phyloP scores from a whole-genome alignment of 2,113 vertebrate genomes.

The Dryoscopus gambensis region DNA sequence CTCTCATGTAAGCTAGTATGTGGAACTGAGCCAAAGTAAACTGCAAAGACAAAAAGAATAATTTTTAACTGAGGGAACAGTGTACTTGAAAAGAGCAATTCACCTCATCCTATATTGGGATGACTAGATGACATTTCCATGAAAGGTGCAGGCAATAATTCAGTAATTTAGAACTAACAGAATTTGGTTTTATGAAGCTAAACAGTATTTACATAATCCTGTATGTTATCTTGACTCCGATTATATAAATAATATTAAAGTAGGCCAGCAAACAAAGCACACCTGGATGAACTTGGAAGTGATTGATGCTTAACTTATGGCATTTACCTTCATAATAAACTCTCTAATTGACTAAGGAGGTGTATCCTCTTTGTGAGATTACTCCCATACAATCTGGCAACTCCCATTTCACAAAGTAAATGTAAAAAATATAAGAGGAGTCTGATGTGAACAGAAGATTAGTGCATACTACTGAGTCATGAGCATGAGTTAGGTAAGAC shows the following conservation, averaged over 20 bases:
- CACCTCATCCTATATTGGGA: not conserved
- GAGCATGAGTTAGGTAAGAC: not conserved
- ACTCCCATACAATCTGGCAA: not conserved
- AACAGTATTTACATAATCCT: not conserved
- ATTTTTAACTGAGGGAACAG: not conserved
- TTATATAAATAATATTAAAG: not conserved
- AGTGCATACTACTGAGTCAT: not conserved
- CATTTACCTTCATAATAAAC: not conserved
- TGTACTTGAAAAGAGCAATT: not conserved
- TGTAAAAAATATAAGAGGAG: not conserved
- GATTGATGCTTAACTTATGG: not conserved
- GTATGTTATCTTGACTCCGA: not conserved
- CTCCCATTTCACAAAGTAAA: constrained; percentile 32
- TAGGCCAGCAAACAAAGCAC: not conserved
- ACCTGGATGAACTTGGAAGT: not conserved
- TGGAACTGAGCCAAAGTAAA: not conserved
- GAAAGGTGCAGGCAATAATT: not conserved
- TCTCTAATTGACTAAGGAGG: constrained; percentile 27
- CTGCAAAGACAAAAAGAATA: not conserved
- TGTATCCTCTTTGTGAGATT: not conserved
- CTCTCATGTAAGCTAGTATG: not conserved
- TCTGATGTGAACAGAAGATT: constrained; percentile 4
- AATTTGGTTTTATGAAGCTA: not conserved
- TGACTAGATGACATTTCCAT: not conserved
- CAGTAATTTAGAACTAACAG: not conserved